phyloP scores from a whole-genome alignment of 2,888 invertebrate genomes.

The Zhuqinia jingwanae region DNA sequence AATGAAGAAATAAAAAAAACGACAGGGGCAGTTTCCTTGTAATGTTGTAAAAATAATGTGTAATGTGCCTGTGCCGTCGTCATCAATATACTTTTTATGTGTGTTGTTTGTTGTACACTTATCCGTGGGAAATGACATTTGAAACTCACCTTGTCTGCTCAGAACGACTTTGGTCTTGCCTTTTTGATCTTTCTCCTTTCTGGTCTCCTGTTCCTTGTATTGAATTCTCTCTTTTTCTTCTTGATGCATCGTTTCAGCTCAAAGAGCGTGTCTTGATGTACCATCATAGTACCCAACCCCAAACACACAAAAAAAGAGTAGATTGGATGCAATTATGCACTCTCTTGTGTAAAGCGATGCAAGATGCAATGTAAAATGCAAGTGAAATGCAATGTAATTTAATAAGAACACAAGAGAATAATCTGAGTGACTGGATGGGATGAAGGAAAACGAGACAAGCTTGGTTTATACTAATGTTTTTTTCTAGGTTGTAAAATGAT shows the following conservation, averaged over 20 bases:
- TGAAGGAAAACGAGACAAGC: slow-evolving; percentile 20
- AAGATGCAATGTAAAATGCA: too few species aligned
- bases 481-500: slow-evolving; percentile 36
- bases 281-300: not conserved
- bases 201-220: not conserved
- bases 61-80: not conserved
- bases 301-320: not conserved
- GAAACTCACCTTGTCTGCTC: slow-evolving; percentile 68
- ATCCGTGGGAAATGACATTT: slow-evolving; percentile 77
- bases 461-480: slow-evolving; percentile 3
- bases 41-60: not conserved
- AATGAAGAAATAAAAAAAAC: slow-evolving; percentile 53
- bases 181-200: not conserved
- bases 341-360: slow-evolving; percentile 9
- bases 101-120: slow-evolving; percentile 17
- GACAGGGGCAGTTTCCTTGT: slow-evolving; percentile 21
- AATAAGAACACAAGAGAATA: not conserved
- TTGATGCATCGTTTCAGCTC: slow-evolving; percentile 54
- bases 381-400: slow-evolving; percentile 10
- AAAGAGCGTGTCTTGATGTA: slow-evolving; percentile 38
- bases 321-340: slow-evolving; percentile 17
- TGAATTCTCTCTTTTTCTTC: slow-evolving; percentile 27
- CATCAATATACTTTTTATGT: not conserved
- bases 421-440: not conserved
- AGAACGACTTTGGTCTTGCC: slow-evolving; percentile 2